Percentiles rank a stretch among this genome's conserved stretches.
phyloP scores from a whole-genome alignment of 2,113 vertebrate genomes.

The Smithornis capensis region DNA sequence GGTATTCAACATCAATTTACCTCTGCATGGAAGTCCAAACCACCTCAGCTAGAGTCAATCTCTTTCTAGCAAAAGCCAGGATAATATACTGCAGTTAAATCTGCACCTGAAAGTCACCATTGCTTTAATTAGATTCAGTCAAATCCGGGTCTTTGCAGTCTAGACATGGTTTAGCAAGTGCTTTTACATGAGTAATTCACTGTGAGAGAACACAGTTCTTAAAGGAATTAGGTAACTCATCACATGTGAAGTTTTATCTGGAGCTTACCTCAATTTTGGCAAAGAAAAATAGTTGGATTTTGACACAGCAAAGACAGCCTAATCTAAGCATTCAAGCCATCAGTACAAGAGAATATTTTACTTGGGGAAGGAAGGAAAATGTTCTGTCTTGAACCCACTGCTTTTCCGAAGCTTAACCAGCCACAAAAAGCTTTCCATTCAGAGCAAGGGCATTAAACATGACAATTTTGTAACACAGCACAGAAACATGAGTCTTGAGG shows the following conservation, averaged over 20 bases:
- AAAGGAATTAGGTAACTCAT: conserved; percentile 16
- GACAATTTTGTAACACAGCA: background rate
- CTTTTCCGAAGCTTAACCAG: background rate
- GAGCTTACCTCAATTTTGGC: conserved; percentile 2
- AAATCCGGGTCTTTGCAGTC: conserved; percentile 50
- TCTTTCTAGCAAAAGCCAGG: background rate
- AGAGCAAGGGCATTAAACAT: background rate
- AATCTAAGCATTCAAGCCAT: background rate
- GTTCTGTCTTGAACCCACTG: background rate
- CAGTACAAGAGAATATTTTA: background rate
- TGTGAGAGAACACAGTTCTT: background rate
- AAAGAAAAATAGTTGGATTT: background rate
- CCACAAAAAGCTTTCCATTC: background rate
- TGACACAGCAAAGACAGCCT: background rate
- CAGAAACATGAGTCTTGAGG: background rate
- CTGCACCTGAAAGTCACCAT: background rate
- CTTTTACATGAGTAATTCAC: conserved; percentile 12
- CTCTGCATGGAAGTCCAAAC: background rate
- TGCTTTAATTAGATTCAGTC: conserved; percentile 36
- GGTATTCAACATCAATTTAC: background rate
- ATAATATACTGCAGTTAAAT: background rate
- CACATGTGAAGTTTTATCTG: background rate
- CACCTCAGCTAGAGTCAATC: background rate
- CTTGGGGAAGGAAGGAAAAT: background rate
- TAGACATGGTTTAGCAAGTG: conserved; percentile 58